Evolutionary conservation across 2,113 vertebrate species (phyloP).

Genomic region (Syngnathus floridae): DNA sequence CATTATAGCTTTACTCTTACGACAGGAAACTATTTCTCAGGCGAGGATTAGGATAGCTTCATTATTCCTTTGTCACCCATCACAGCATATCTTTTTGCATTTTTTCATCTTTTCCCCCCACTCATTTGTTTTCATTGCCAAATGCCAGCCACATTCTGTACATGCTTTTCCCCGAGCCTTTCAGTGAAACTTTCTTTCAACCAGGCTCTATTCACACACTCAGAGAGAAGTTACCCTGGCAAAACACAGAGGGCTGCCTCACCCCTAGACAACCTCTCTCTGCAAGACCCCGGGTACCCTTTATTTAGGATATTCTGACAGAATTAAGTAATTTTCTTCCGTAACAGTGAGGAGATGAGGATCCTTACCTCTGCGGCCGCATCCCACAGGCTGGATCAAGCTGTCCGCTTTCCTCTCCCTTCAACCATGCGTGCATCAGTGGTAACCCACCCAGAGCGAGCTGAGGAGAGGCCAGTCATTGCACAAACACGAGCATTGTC

Average conservation of each 20-base stretch:
- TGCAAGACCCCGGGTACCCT: conserved; percentile 18
- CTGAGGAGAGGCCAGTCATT: conserved; percentile 59
- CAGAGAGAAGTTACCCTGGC: conserved; percentile 55
- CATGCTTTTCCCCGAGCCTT: conserved; percentile 66
- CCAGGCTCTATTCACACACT: conserved; percentile 51
- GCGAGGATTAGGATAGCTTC: background rate
- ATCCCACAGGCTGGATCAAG: conserved; percentile 54
- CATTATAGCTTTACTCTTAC: conserved; percentile 8
- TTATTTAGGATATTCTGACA: background rate
- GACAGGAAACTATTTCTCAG: background rate
- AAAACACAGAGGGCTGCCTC: conserved; percentile 56
- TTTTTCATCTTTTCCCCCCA: background rate
- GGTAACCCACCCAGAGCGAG: conserved; percentile 64
- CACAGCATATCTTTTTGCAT: background rate
- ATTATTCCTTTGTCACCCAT: conserved; percentile 5
- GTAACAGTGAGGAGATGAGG: conserved; percentile 19
- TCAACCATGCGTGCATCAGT: conserved; percentile 59
- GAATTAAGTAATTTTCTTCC: conserved; percentile 17
- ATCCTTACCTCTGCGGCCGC: conserved; percentile 59
- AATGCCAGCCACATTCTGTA: conserved; percentile 60
- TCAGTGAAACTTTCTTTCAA: conserved; percentile 66
- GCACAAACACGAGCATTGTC: conserved; percentile 77
- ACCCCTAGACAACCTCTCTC: conserved; percentile 38
- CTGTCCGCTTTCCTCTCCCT: conserved; percentile 57
- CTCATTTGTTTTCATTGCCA: conserved; percentile 20